Evolutionary conservation across 2,888 invertebrate genomes (phyloP).

Genomic region (Ochropleura leucogaster): DNA sequence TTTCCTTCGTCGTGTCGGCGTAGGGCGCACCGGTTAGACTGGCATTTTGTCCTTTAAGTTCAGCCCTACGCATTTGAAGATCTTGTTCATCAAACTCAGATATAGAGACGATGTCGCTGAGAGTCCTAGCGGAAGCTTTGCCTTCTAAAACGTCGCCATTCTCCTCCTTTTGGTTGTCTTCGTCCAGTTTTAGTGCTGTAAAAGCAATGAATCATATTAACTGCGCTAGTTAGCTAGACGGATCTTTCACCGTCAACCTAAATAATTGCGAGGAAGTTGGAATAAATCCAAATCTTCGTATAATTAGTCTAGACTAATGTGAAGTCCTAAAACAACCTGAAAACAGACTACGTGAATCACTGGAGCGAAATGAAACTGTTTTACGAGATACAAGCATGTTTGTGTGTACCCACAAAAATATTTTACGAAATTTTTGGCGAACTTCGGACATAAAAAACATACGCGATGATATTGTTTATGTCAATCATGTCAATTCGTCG

Average conservation of each 20-base stretch:
- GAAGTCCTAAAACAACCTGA: constrained; percentile 58
- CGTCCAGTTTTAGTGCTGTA: constrained; percentile 91
- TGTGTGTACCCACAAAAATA: constrained; percentile 26
- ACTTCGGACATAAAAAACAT: constrained; percentile 25
- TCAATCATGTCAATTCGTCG: constrained; percentile 20
- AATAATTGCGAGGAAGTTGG: constrained; percentile 75
- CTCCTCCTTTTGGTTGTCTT: constrained; percentile 87
- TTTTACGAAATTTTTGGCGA: constrained; percentile 48
- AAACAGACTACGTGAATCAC: constrained; percentile 56
- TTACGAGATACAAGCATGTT: constrained; percentile 33
- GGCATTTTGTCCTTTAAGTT: constrained; percentile 79
- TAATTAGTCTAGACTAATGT: constrained; percentile 69
- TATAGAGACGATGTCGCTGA: constrained; percentile 94
- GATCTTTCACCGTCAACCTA: constrained; percentile 67
- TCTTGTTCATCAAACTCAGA: constrained; percentile 93
- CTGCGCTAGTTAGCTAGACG: constrained; percentile 54
- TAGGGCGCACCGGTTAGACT: constrained; percentile 74
- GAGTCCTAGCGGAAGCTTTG: constrained; percentile 92
- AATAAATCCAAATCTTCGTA: constrained; percentile 72
- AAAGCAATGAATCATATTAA: constrained; percentile 70
- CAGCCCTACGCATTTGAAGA: constrained; percentile 88
- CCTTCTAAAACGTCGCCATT: constrained; percentile 86
- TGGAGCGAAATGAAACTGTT: constrained; percentile 40
- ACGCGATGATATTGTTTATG: constrained; percentile 16
- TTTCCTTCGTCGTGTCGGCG: constrained; percentile 70